A percentile compares a stretch with the other conserved stretches of the same genome.
These are phyloP conservation scores for Eucidaris tribuloides DNA, from an alignment of 35 echinoderm and acorn worm genomes.

Conservation along the genomic window DNA sequence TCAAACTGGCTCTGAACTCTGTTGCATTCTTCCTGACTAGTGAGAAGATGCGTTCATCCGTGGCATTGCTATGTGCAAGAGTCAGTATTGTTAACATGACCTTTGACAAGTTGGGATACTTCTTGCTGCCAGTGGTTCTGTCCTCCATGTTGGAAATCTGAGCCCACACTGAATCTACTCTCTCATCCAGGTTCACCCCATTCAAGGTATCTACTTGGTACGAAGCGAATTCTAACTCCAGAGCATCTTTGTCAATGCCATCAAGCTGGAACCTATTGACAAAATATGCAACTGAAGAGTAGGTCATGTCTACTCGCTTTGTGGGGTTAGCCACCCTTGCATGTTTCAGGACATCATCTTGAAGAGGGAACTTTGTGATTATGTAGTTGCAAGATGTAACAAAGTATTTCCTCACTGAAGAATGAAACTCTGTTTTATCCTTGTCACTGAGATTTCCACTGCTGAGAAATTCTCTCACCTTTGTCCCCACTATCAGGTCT, in stretches of 20 bases:
- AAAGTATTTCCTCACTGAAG: slow-evolving; percentile 45
- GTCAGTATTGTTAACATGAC: slow-evolving; percentile 20
- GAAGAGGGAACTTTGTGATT: slow-evolving; percentile 33
- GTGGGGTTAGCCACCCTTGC: slow-evolving; percentile 42
- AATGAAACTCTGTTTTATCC: slow-evolving; percentile 24
- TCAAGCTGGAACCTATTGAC: slow-evolving; percentile 59
- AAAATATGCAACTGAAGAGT: slow-evolving; percentile 63
- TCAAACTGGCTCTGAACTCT: slow-evolving; percentile 11
- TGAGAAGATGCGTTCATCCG: slow-evolving; percentile 30
- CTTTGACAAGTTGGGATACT: slow-evolving; percentile 30
- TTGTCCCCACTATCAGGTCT: slow-evolving; percentile 26
- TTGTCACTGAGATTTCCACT: slow-evolving; percentile 5
- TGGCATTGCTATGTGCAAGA: slow-evolving; percentile 35
- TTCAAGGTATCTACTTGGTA: slow-evolving; percentile 33
- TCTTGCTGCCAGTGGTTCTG: slow-evolving; percentile 21
- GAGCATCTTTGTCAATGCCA: slow-evolving; percentile 38
- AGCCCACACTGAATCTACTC: slow-evolving; percentile 36
- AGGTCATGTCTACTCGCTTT: slow-evolving; percentile 22
- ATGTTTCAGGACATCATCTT: slow-evolving; percentile 45
- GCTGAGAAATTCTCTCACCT: slow-evolving; percentile 46
- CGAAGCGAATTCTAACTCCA: slow-evolving; percentile 56
- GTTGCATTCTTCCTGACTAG: slow-evolving; percentile 56
- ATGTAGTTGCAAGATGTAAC: slow-evolving; percentile 40
- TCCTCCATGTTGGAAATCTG: slow-evolving; percentile 28
- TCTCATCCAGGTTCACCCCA: slow-evolving; percentile 27